These are phyloP conservation scores for Antheraea pernyi DNA, from an alignment of 1,140 invertebrate species.

Conservation along the genomic window DNA sequence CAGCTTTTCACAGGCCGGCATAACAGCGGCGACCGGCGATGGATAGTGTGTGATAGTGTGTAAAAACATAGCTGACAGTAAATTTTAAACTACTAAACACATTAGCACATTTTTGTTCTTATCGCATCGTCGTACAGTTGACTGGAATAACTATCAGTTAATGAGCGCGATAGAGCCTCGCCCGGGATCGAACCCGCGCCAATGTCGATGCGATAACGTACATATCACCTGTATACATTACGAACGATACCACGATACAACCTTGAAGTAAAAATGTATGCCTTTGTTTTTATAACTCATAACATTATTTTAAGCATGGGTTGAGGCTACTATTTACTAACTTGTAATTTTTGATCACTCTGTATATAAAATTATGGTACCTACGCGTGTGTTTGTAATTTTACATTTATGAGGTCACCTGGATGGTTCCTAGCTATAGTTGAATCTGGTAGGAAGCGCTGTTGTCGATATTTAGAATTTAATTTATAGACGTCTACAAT, in stretches of 20 bases:
- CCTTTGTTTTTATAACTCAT: background rate
- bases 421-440: no score
- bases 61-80: background rate
- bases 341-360: no score
- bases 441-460: no score
- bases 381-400: no score
- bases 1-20: no score
- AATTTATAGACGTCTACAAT: no score
- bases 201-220: slow-evolving; percentile 2
- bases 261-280: background rate
- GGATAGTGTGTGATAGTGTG: no score
- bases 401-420: no score
- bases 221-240: slow-evolving; percentile 8
- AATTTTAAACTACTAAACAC: background rate
- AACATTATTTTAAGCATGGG: background rate
- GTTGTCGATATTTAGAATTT: no score
- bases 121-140: background rate
- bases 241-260: background rate
- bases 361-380: no score
- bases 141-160: slow-evolving; percentile 13
- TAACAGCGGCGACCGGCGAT: no score
- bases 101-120: background rate
- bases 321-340: no score
- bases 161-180: slow-evolving; percentile 7
- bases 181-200: slow-evolving; percentile 12